A percentile compares a stretch with the other conserved stretches of the same genome.
These are phyloP conservation scores for Zaprionus bogoriensis DNA, from an alignment of 2,888 invertebrate genomes.

Conservation along the genomic window DNA sequence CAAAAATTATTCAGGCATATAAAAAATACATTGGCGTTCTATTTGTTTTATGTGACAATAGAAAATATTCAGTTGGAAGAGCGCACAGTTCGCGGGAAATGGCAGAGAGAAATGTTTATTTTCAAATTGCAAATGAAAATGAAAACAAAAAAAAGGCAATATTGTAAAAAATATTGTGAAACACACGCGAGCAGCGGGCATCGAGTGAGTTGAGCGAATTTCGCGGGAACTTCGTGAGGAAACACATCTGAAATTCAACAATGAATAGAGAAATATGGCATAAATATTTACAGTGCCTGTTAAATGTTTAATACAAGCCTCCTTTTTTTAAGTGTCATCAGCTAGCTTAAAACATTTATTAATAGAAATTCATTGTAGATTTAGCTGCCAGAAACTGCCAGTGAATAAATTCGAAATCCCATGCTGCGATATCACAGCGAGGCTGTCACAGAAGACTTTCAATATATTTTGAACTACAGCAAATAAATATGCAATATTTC, in stretches of 20 bases:
- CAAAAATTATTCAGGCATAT: constrained; percentile 69
- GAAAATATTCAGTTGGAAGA: background rate
- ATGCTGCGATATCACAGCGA: constrained; percentile 24
- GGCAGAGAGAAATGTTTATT: constrained; percentile 39
- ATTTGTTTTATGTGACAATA: constrained; percentile 59
- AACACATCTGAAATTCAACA: too few relatives aligned
- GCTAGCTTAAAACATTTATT: constrained; percentile 25
- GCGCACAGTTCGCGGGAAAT: constrained; percentile 12
- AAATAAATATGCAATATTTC: background rate
- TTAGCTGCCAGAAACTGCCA: constrained; percentile 11
- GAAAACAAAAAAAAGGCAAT: constrained; percentile 26
- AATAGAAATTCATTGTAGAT: constrained; percentile 16
- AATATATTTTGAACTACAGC: background rate
- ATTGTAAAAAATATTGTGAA: constrained; percentile 33
- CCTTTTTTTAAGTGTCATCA: constrained; percentile 4
- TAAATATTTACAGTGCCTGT: background rate
- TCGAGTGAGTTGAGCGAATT: background rate
- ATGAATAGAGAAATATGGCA: background rate
- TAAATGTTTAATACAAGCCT: constrained; percentile 1
- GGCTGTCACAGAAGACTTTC: constrained; percentile 10
- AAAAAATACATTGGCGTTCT: constrained; percentile 50
- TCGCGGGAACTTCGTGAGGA: background rate
- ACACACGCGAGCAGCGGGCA: constrained; percentile 6
- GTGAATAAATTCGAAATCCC: too few relatives aligned
- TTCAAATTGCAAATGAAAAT: constrained; percentile 25